phyloP scores from a whole-genome alignment of 2,888 invertebrate genomes.

The Netelia inedita region DNA sequence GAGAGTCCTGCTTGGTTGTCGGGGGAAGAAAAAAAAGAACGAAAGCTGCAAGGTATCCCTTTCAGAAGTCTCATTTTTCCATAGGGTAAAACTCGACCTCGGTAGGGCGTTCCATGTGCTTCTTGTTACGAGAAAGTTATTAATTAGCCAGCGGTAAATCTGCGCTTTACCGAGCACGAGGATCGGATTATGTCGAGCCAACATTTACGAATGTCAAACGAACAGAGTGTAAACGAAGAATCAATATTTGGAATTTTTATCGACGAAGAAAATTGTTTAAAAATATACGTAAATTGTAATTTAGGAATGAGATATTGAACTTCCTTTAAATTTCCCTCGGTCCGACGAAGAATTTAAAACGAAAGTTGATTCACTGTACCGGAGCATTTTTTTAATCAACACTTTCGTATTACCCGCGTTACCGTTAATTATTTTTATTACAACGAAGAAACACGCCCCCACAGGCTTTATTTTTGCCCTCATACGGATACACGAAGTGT shows the following conservation, averaged over 20 bases:
- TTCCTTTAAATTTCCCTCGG: neutral
- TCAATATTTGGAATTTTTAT: neutral
- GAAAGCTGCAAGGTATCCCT: slow-evolving; percentile 41
- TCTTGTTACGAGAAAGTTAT: slow-evolving; percentile 82
- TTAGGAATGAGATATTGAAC: no score
- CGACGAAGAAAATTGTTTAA: neutral
- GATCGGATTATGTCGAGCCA: slow-evolving; percentile 4
- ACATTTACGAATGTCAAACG: neutral
- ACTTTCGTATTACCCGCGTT: slow-evolving; percentile 29
- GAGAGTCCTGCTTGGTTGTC: slow-evolving; percentile 4
- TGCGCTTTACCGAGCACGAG: neutral
- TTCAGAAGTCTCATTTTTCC: slow-evolving; percentile 64
- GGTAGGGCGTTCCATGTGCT: slow-evolving; percentile 79
- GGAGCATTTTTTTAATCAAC: slow-evolving; percentile 23
- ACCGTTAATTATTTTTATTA: slow-evolving; percentile 45
- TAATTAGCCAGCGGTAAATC: slow-evolving; percentile 78
- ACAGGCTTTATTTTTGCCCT: slow-evolving; percentile 38
- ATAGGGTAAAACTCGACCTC: slow-evolving; percentile 67
- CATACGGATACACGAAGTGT: slow-evolving; percentile 55
- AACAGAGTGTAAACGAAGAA: neutral
- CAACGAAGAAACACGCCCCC: slow-evolving; percentile 58
- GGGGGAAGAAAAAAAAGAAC: slow-evolving; percentile 10
- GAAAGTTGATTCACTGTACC: neutral
- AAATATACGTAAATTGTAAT: neutral
- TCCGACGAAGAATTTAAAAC: neutral